phyloP scores from a whole-genome alignment of 2,113 vertebrate genomes.

The Callionymus lyra region DNA sequence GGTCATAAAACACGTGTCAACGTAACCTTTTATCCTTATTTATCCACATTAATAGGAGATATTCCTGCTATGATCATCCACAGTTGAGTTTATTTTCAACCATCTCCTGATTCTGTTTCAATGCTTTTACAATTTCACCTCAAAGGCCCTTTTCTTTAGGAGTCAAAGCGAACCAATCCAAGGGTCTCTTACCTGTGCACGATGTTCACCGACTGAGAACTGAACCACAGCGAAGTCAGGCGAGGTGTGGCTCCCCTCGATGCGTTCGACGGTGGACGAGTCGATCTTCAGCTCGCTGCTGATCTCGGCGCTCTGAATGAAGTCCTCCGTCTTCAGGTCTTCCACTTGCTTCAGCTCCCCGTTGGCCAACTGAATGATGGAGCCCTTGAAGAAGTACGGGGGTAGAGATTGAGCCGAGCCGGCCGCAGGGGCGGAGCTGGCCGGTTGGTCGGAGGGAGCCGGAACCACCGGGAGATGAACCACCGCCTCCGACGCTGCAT shows the following conservation, averaged over 20 bases:
- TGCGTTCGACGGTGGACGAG: slow-evolving; percentile 95
- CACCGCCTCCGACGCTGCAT: slow-evolving; percentile 45
- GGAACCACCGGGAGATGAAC: slow-evolving; percentile 81
- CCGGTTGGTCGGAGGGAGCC: slow-evolving; percentile 47
- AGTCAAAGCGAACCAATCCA: neutral
- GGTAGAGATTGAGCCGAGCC: slow-evolving; percentile 75
- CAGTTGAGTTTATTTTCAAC: no score
- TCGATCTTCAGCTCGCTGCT: slow-evolving; percentile 96
- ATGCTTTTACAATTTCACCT: neutral
- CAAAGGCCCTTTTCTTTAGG: neutral
- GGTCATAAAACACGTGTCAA: no score
- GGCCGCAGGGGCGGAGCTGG: slow-evolving; percentile 41
- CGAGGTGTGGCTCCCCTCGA: slow-evolving; percentile 79
- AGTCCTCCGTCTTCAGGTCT: slow-evolving; percentile 96
- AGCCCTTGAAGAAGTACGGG: slow-evolving; percentile 95
- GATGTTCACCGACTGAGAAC: slow-evolving; percentile 91
- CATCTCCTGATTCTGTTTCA: no score
- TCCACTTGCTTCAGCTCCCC: slow-evolving; percentile 96
- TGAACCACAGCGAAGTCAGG: slow-evolving; percentile 86
- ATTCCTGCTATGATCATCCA: no score
- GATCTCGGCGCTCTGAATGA: slow-evolving; percentile 96
- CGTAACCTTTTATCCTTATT: no score
- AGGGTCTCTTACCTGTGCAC: slow-evolving; percentile 80
- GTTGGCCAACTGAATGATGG: slow-evolving; percentile 93
- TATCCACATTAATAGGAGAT: no score